These are phyloP conservation scores for Parnassius glacialis DNA, from an alignment of 2,888 invertebrate species.

Conservation along the genomic window DNA sequence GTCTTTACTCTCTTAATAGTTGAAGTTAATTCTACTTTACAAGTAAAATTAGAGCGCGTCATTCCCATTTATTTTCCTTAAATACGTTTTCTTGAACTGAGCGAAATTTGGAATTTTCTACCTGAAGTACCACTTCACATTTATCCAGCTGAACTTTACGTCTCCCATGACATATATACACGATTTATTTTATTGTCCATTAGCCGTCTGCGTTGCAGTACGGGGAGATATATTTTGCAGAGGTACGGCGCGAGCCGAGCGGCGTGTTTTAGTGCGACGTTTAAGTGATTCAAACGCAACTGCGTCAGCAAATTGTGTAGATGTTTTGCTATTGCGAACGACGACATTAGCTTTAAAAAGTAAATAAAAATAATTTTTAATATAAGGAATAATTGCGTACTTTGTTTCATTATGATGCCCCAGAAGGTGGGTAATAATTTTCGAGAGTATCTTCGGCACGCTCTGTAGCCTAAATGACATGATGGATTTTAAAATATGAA, in stretches of 20 bases:
- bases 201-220: slow-evolving; percentile 39
- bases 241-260: slow-evolving; percentile 39
- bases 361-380: not conserved
- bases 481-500: too few species aligned
- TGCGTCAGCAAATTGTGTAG: slow-evolving; percentile 24
- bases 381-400: not conserved
- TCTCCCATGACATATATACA: slow-evolving; percentile 31
- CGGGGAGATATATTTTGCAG: slow-evolving; percentile 48
- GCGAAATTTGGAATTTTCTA: slow-evolving; percentile 24
- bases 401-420: too few species aligned
- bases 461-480: too few species aligned
- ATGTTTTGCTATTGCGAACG: slow-evolving; percentile 4
- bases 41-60: slow-evolving; percentile 6
- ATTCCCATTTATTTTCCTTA: slow-evolving; percentile 14
- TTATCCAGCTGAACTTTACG: slow-evolving; percentile 42
- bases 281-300: slow-evolving; percentile 39
- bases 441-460: too few species aligned
- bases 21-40: not conserved
- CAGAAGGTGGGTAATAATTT: too few species aligned
- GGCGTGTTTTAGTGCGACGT: slow-evolving; percentile 45
- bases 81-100: slow-evolving; percentile 12
- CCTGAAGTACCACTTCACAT: slow-evolving; percentile 29
- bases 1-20: too few species aligned
- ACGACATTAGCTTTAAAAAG: not conserved
- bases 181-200: slow-evolving; percentile 55